phyloP scores from a whole-genome alignment of 2,797 vertebrate genomes.

The Anniella stebbinsi region DNA sequence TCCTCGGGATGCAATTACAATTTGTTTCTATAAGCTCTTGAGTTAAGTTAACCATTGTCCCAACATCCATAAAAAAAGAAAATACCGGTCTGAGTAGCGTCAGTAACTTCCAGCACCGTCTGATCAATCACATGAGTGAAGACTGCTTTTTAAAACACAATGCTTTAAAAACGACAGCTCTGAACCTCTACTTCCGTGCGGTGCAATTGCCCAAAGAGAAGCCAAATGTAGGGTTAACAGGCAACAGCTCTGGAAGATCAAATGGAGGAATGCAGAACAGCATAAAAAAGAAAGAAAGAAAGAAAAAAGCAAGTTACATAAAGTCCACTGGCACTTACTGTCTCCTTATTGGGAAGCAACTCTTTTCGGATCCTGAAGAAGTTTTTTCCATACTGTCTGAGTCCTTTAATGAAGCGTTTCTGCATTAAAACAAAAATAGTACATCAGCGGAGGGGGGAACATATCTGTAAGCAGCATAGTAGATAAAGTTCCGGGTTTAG shows the following conservation, averaged over 20 bases:
- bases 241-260: slow-evolving; percentile 67
- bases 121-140: slow-evolving; percentile 38
- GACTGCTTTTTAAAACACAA: neutral
- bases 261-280: slow-evolving; percentile 57
- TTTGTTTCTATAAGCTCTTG: slow-evolving; percentile 41
- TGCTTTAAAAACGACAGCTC: slow-evolving; percentile 26
- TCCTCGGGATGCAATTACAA: slow-evolving; percentile 36
- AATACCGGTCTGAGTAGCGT: slow-evolving; percentile 39
- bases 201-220: neutral
- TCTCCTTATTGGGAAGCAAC: slow-evolving; percentile 99
- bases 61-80: slow-evolving; percentile 72
- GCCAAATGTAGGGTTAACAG: slow-evolving; percentile 51
- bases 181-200: neutral
- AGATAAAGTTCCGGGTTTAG: slow-evolving; percentile 14
- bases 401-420: slow-evolving; percentile 99
- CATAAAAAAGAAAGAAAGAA: neutral
- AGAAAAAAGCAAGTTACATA: slow-evolving; percentile 69
- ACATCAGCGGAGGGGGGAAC: slow-evolving; percentile 57
- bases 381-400: slow-evolving; percentile 99
- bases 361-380: slow-evolving; percentile 99
- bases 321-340: slow-evolving; percentile 84
- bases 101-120: slow-evolving; percentile 38
- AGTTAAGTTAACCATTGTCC: slow-evolving; percentile 63
- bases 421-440: slow-evolving; percentile 74
- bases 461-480: slow-evolving; percentile 45